Evolutionary conservation across 2,888 invertebrate genomes (phyloP).

Genomic region (Allygus modestus): DNA sequence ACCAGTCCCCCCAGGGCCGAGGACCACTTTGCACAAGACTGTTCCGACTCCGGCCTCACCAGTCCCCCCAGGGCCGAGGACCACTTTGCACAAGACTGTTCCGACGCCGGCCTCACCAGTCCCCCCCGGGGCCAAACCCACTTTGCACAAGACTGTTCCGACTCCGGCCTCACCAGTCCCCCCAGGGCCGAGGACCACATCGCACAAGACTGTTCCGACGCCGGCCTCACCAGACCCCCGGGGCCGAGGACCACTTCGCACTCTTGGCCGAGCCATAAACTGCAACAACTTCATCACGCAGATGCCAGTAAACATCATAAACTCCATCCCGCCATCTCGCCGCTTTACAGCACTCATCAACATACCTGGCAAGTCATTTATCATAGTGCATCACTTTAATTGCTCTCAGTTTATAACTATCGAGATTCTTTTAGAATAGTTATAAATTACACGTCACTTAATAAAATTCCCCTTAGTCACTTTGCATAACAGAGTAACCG

Average conservation of each 20-base stretch:
- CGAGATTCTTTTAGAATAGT: constrained; percentile 26
- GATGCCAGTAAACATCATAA: constrained; percentile 22
- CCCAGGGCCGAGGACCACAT: too few species aligned
- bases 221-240: neutral
- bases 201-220: neutral
- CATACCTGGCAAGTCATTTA: constrained; percentile 35
- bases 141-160: too few species aligned
- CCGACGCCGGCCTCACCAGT: too few species aligned
- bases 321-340: constrained; percentile 18
- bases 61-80: too few species aligned
- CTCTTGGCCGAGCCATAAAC: constrained; percentile 21
- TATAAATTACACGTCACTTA: constrained; percentile 2
- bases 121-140: too few species aligned
- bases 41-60: too few species aligned
- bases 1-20: too few species aligned
- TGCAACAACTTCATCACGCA: constrained; percentile 41
- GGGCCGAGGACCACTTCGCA: neutral
- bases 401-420: constrained; percentile 30
- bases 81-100: too few species aligned
- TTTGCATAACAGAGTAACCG: neutral
- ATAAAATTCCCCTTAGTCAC: neutral
- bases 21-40: too few species aligned
- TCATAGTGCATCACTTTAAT: constrained; percentile 30
- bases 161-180: too few species aligned
- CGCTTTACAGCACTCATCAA: constrained; percentile 22